phyloP scores from a whole-genome alignment of 1,140 invertebrate species.

The Holotrichia oblita region DNA sequence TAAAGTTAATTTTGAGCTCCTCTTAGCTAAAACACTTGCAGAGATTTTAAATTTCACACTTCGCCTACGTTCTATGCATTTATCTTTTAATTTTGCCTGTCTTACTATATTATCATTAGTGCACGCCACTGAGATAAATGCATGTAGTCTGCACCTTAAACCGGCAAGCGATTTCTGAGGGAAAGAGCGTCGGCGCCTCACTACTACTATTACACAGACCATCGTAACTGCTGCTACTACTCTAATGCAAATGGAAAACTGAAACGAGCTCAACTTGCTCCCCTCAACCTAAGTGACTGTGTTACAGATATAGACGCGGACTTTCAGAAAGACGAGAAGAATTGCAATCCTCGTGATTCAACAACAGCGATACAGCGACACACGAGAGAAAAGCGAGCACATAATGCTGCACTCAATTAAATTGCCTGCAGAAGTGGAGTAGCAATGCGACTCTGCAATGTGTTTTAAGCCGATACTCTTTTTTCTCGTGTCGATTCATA shows the following conservation, averaged over 20 bases:
- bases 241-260: conserved; percentile 27
- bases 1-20: too few relatives aligned
- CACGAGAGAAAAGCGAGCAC: not conserved
- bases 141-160: not conserved
- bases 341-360: not conserved
- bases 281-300: not conserved
- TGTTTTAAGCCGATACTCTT: not conserved
- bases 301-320: not conserved
- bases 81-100: too few relatives aligned
- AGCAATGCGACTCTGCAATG: not conserved
- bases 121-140: not conserved
- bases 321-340: not conserved
- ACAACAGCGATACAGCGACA: conserved; percentile 6
- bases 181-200: not conserved
- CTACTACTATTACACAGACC: not conserved
- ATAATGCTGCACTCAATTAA: conserved; percentile 3
- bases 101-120: not conserved
- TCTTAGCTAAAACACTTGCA: too few relatives aligned
- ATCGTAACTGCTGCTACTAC: not conserved
- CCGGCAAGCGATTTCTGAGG: not conserved
- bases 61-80: not conserved
- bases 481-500: not conserved
- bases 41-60: not conserved
- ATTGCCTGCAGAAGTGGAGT: not conserved
- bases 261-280: not conserved